phyloP scores from a whole-genome alignment of 2,888 invertebrate species.

The Rhodophaea formosa region DNA sequence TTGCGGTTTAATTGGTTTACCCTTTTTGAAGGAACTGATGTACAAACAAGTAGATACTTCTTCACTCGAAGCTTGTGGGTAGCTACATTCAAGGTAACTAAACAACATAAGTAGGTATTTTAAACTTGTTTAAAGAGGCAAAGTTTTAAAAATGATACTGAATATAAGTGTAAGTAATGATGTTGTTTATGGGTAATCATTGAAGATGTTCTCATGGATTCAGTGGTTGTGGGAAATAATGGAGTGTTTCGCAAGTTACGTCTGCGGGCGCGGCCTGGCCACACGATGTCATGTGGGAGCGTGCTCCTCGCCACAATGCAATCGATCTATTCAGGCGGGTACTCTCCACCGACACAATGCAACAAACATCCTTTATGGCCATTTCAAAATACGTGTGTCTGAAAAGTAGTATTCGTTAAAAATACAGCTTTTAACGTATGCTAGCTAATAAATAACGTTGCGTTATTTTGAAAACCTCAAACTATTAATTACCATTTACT shows the following conservation, averaged over 20 bases:
- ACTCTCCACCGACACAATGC: conserved; percentile 47
- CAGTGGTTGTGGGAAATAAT: conserved; percentile 40
- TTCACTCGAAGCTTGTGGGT: not conserved
- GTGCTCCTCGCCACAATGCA: conserved; percentile 36
- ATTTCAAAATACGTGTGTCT: conserved; percentile 31
- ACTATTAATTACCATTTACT: not conserved
- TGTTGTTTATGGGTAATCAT: not conserved
- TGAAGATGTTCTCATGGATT: conserved; percentile 23
- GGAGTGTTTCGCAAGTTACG: conserved; percentile 53
- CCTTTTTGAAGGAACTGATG: conserved; percentile 38
- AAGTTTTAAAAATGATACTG: not conserved
- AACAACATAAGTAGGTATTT: not conserved
- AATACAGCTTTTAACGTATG: not conserved
- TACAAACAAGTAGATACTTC: conserved; percentile 21
- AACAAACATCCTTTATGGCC: conserved; percentile 61
- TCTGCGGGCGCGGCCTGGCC: conserved; percentile 52
- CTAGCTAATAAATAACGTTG: conserved; percentile 8
- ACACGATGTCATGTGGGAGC: conserved; percentile 59
- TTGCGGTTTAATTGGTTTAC: conserved; percentile 48
- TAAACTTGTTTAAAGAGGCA: not conserved
- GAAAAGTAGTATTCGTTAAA: not conserved
- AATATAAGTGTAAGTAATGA: not conserved
- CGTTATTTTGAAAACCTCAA: conserved; percentile 20
- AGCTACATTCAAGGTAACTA: not conserved
- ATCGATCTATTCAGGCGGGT: conserved; percentile 51